Evolutionary conservation across 2,888 invertebrate species (phyloP).

Genomic region (Oscheius onirici): DNA sequence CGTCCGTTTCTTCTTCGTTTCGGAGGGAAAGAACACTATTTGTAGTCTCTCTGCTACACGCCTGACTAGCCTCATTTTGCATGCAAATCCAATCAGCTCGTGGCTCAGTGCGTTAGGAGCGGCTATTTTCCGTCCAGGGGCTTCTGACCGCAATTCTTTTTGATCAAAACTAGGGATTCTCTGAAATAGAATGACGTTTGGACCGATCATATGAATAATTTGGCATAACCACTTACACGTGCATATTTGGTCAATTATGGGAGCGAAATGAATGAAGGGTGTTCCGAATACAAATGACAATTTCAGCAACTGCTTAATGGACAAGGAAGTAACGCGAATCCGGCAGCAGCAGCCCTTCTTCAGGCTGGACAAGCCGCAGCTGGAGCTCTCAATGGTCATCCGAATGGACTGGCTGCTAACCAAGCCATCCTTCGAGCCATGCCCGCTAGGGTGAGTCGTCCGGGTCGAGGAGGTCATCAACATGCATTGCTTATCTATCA

Average conservation of each 20-base stretch:
- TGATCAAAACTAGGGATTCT: too few relatives aligned
- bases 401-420: conserved; percentile 27
- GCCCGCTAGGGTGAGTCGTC: conserved; percentile 6
- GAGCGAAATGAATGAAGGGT: not conserved
- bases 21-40: not conserved
- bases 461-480: not conserved
- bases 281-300: not conserved
- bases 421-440: conserved; percentile 19
- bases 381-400: not conserved
- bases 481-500: conserved; percentile 34
- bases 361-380: conserved; percentile 13
- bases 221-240: too few relatives aligned
- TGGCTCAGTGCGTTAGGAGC: not conserved
- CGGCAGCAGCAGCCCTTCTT: conserved; percentile 7
- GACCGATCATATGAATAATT: not conserved
- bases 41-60: not conserved
- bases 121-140: not conserved
- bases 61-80: not conserved
- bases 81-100: conserved; percentile 23
- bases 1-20: not conserved
- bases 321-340: not conserved
- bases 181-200: not conserved
- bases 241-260: not conserved
- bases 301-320: conserved; percentile 26
- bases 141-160: not conserved